A percentile compares a stretch with the other conserved stretches of the same genome.
Conservation (phyloP, 1,140 invertebrate species). For the Maconellicoccus hirsutus region DNA sequence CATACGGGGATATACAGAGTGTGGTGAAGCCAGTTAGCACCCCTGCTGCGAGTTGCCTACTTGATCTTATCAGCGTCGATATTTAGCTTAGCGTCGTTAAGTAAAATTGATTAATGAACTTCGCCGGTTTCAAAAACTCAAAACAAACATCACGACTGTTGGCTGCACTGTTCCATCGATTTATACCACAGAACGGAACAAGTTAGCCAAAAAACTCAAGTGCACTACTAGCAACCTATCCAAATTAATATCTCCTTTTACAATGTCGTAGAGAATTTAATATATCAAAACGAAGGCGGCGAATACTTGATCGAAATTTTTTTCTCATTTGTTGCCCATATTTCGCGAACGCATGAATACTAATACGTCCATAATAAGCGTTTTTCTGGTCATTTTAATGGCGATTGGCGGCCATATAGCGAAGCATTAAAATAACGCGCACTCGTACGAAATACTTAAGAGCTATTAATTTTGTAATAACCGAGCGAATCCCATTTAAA, state of each 20-base stretch:
- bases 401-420: not conserved
- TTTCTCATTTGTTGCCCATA: not conserved
- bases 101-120: slow-evolving; percentile 3
- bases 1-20: not conserved
- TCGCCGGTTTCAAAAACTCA: not conserved
- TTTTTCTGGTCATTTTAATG: slow-evolving; percentile 9
- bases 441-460: not conserved
- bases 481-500: slow-evolving; percentile 1
- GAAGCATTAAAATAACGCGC: not conserved
- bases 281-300: no score
- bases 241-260: no score
- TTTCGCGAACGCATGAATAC: not conserved
- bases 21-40: slow-evolving; percentile 1
- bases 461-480: slow-evolving; percentile 5
- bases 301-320: no score
- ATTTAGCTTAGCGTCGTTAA: slow-evolving; percentile 8
- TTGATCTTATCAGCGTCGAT: slow-evolving; percentile 7
- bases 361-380: not conserved
- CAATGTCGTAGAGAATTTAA: no score
- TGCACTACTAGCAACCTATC: no score
- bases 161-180: slow-evolving; percentile 2
- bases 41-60: not conserved
- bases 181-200: not conserved
- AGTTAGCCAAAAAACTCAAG: no score
- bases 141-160: slow-evolving; percentile 6